These are phyloP conservation scores for Merops nubicus DNA, from an alignment of 2,113 vertebrate genomes.

Conservation along the genomic window DNA sequence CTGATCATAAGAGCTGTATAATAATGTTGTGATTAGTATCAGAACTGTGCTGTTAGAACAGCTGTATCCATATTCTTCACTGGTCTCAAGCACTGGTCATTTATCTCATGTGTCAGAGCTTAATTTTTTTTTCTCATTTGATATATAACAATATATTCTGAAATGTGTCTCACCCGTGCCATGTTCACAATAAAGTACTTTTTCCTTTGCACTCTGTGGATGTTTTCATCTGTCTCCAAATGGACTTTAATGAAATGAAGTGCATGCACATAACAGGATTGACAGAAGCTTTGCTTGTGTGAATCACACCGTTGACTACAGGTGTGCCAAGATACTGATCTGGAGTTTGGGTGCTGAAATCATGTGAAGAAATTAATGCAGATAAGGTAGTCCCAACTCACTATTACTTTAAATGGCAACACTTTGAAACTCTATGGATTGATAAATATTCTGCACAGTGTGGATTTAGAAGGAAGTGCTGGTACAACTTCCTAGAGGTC, in stretches of 20 bases:
- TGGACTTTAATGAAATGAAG: background rate
- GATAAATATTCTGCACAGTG: background rate
- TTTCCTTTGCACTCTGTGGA: slow-evolving; percentile 30
- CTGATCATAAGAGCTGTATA: background rate
- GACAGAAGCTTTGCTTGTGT: background rate
- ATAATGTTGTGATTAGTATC: slow-evolving; percentile 15
- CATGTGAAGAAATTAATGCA: background rate
- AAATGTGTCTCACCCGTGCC: slow-evolving; percentile 45
- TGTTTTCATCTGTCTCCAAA: background rate
- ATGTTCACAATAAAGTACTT: slow-evolving; percentile 69
- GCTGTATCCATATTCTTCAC: background rate
- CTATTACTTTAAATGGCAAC: background rate
- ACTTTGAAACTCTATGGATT: background rate
- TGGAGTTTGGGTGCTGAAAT: background rate
- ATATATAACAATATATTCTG: slow-evolving; percentile 45
- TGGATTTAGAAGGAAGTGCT: background rate
- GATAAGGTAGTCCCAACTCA: background rate
- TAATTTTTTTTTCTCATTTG: background rate
- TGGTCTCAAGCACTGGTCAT: slow-evolving; percentile 45
- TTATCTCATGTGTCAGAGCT: slow-evolving; percentile 20
- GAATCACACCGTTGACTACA: background rate
- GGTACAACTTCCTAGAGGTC: background rate
- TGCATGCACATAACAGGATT: background rate
- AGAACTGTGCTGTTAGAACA: slow-evolving; percentile 41
- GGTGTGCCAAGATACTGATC: background rate